Evolutionary conservation across 37 sponge, comb jelly and placozoan genomes (phyloP), one percentile per base, ranked within the genome.

Genomic region (Mnemiopsis leidyi): DNA sequence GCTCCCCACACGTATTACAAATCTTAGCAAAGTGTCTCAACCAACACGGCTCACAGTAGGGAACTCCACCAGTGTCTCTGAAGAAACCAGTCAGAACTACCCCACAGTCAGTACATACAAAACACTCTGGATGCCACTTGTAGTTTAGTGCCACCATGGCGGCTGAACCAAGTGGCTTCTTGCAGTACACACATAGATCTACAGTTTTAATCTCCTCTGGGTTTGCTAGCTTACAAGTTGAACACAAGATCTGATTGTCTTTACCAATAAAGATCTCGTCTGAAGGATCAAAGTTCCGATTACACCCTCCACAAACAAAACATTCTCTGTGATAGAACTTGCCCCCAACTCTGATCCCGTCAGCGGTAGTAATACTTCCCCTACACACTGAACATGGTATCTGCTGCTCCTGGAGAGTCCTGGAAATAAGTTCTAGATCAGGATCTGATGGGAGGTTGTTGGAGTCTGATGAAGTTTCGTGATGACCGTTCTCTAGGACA

Each of bases 101-200:
- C 31, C 37, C 29, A 33, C 82, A 79, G 5, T 32, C 20, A 13
- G 29, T 3, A 35, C 82, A 79, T 37, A 79, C 82, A 33, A 79
- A 79, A 79, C 82, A 79, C 37, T 79, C 37, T 33, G 82, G 82
- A 37, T 79, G 82, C 82, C 82, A 79, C 37, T 79, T 79, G 37
- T 35, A 32, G 82, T 30, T 37, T 5, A 79, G 35, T 21, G 82
- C 82, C 82, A 79, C 36, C 37, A 79, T 35, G 21, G 38, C 36
- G 20, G 23, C 82, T 13, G 35, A 36, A 33, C 23, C 33, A 16
- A 79, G 82, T 16, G 36, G 33, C 37, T 79, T 79, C 82, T 79
- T 79, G 82, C 82, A 79, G 38, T 36, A 79, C 82, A 79, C 36
- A 30, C 82, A 79, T 37, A 79, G 21, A 33, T 79, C 82, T 23